phyloP scores from a whole-genome alignment of 2,888 invertebrate genomes.

The Tenthredo notha region DNA sequence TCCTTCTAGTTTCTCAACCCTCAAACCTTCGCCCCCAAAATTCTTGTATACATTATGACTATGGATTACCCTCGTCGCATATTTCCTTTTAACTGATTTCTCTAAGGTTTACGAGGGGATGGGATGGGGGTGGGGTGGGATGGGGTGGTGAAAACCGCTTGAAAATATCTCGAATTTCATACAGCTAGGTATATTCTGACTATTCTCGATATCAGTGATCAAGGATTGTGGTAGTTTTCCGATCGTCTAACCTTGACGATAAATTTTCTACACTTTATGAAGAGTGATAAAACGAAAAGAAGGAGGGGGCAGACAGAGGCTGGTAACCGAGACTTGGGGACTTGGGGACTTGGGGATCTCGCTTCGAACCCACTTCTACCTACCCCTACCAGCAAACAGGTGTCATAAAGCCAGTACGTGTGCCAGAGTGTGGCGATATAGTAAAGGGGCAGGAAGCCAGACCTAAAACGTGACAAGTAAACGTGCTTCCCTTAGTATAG shows the following conservation, averaged over 20 bases:
- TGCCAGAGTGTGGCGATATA: conserved; percentile 55
- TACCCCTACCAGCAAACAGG: conserved; percentile 67
- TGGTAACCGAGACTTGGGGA: conserved; percentile 4
- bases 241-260: neutral
- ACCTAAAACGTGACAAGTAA: conserved; percentile 66
- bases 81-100: neutral
- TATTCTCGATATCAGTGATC: neutral
- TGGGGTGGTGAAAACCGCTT: neutral
- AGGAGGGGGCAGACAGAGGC: neutral
- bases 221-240: neutral
- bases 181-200: neutral
- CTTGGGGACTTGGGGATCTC: conserved; percentile 10
- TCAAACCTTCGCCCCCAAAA: neutral
- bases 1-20: neutral
- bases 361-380: neutral
- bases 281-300: conserved; percentile 3
- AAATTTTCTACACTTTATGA: neutral
- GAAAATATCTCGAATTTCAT: neutral
- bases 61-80: neutral
- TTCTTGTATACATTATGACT: neutral
- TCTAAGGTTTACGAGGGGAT: neutral
- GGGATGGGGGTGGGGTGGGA: neutral
- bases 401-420: conserved; percentile 72
- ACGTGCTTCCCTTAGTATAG: conserved; percentile 41
- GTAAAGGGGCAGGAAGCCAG: conserved; percentile 57